Evolutionary conservation across 2,888 invertebrate genomes (phyloP).

Genomic region (Hypselothyrea guttata): DNA sequence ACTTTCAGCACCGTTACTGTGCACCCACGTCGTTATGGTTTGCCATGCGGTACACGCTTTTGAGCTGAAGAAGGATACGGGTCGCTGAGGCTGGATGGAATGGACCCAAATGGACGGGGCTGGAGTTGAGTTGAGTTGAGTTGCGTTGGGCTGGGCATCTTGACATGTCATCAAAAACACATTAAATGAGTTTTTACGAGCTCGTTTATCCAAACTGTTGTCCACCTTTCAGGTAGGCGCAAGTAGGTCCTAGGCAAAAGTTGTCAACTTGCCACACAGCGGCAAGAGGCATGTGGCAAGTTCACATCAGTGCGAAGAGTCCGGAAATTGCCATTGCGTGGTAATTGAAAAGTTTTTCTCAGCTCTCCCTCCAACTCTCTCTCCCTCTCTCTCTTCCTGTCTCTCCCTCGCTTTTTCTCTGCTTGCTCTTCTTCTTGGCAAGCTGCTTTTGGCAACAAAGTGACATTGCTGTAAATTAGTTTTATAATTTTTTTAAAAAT

Average conservation of each 20-base stretch:
- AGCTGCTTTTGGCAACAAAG: conserved; percentile 43
- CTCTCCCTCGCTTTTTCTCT: background rate
- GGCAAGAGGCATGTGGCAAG: conserved; percentile 2
- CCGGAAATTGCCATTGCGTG: conserved; percentile 62
- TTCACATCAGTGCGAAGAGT: conserved; percentile 27
- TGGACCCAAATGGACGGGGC: no score
- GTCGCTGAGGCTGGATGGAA: background rate
- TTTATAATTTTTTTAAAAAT: conserved; percentile 46
- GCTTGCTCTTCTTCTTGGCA: conserved; percentile 2
- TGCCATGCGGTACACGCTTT: conserved; percentile 11
- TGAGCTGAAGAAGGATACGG: conserved; percentile 9
- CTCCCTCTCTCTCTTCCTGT: no score
- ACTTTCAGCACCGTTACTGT: conserved; percentile 21
- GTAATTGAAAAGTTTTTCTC: conserved; percentile 57
- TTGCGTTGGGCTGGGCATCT: conserved; percentile 37
- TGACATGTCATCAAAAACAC: conserved; percentile 78
- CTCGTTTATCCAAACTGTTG: conserved; percentile 69
- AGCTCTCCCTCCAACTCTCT: no score
- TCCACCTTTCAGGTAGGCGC: conserved; percentile 61
- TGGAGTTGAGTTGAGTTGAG: no score
- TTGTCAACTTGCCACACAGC: conserved; percentile 2
- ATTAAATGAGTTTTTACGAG: conserved; percentile 74
- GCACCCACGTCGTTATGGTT: conserved; percentile 30
- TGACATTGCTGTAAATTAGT: conserved; percentile 57
- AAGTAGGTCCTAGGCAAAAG: conserved; percentile 21